These are phyloP conservation scores for Pseudococcus longispinus DNA, from an alignment of 2,888 invertebrate species.

Conservation along the genomic window DNA sequence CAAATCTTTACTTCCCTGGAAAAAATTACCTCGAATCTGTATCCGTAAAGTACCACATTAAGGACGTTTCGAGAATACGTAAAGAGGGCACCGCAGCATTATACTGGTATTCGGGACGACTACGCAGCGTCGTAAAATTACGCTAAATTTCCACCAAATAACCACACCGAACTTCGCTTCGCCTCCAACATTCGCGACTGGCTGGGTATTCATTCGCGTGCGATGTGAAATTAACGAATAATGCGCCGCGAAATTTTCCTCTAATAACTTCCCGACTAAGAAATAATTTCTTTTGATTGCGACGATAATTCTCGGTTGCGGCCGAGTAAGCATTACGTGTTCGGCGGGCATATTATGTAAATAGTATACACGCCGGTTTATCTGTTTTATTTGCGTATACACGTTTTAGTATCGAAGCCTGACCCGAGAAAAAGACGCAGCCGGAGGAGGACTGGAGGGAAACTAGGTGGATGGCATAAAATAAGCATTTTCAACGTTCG, in stretches of 20 bases:
- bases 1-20: too few species aligned
- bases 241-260: slow-evolving; percentile 7
- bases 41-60: too few species aligned
- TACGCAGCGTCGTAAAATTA: not conserved
- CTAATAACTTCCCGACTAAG: slow-evolving; percentile 14
- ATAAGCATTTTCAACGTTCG: not conserved
- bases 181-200: too few species aligned
- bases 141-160: not conserved
- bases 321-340: not conserved
- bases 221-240: slow-evolving; percentile 5
- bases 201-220: slow-evolving; percentile 2
- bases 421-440: too few species aligned
- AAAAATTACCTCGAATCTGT: too few species aligned
- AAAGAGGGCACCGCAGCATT: not conserved
- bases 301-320: not conserved
- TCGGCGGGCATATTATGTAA: not conserved
- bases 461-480: not conserved
- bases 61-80: too few species aligned
- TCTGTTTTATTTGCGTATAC: slow-evolving; percentile 6
- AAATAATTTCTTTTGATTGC: slow-evolving; percentile 22
- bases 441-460: not conserved
- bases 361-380: not conserved
- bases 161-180: not conserved
- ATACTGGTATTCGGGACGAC: not conserved
- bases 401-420: not conserved